Evolutionary conservation across 2,113 vertebrate species (phyloP).

Genomic region (Chiloscyllium plagiosum): DNA sequence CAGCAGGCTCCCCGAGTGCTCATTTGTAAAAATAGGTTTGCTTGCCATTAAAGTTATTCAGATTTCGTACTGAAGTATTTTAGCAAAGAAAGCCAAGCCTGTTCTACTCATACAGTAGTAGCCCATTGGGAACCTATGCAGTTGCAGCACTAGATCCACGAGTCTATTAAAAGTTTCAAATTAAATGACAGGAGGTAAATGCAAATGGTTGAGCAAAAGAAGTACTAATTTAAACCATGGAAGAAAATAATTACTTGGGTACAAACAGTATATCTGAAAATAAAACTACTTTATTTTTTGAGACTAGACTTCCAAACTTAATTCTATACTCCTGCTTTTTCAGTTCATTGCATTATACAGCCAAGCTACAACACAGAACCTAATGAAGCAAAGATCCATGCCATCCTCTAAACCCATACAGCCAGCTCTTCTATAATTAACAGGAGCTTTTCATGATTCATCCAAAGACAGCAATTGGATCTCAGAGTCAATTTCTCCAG

Average conservation of each 20-base stretch:
- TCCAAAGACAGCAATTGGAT: constrained; percentile 56
- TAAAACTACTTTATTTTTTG: neutral
- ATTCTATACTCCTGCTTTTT: constrained; percentile 3
- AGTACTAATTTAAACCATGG: neutral
- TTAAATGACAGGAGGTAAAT: neutral
- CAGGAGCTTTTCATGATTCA: constrained; percentile 53
- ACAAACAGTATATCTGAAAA: neutral
- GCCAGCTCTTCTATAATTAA: constrained; percentile 54
- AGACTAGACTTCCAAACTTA: neutral
- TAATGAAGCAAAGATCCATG: constrained; percentile 24
- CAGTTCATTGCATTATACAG: constrained; percentile 39
- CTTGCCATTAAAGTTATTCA: neutral
- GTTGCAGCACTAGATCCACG: neutral
- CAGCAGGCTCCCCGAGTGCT: neutral
- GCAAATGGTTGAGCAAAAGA: neutral
- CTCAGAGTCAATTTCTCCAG: constrained; percentile 63
- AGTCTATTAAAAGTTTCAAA: neutral
- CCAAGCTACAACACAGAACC: constrained; percentile 43
- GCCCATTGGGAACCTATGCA: neutral
- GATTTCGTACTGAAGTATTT: neutral
- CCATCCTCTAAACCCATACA: constrained; percentile 43
- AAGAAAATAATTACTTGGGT: neutral
- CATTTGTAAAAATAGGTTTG: neutral
- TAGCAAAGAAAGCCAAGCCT: neutral
- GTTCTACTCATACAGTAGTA: neutral